phyloP scores from a whole-genome alignment of 2,888 invertebrate species.

The Thereva unica region DNA sequence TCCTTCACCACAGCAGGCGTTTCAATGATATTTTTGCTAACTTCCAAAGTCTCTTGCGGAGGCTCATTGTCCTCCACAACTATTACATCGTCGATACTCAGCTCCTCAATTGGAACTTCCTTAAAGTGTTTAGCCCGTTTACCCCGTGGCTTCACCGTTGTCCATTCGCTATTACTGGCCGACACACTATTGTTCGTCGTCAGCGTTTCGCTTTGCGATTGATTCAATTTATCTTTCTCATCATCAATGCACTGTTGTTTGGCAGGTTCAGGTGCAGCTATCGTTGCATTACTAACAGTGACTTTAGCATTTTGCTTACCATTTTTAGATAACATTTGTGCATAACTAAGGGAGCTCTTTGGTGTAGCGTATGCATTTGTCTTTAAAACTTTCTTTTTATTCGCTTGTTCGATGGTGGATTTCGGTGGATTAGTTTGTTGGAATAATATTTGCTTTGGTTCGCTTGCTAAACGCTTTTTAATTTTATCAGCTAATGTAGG shows the following conservation, averaged over 20 bases:
- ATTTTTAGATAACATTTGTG: slow-evolving; percentile 39
- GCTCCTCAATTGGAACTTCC: slow-evolving; percentile 1
- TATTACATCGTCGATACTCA: background rate
- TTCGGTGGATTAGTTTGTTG: slow-evolving; percentile 16
- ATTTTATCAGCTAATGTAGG: slow-evolving; percentile 40
- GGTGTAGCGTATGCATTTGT: background rate
- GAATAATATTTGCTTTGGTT: background rate
- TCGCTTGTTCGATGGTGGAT: slow-evolving; percentile 2
- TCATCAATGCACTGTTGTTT: background rate
- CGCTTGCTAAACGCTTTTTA: slow-evolving; percentile 28
- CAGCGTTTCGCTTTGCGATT: background rate
- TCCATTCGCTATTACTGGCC: slow-evolving; percentile 26
- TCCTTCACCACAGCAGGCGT: too few relatives aligned
- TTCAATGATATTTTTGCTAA: too few relatives aligned
- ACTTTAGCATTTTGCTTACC: too few relatives aligned
- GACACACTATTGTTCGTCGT: background rate
- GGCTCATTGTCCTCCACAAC: too few relatives aligned
- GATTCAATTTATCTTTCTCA: background rate
- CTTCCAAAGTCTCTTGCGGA: too few relatives aligned
- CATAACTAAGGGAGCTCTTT: slow-evolving; percentile 37
- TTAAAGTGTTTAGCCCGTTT: slow-evolving; percentile 34
- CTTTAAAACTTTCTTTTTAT: slow-evolving; percentile 15
- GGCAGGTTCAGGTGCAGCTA: background rate
- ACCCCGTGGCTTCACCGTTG: slow-evolving; percentile 39
- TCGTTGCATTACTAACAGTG: background rate